Percentiles rank a stretch among this genome's conserved stretches.
phyloP scores from a whole-genome alignment of 2,113 vertebrate genomes.

The Anthoscopus minutus region DNA sequence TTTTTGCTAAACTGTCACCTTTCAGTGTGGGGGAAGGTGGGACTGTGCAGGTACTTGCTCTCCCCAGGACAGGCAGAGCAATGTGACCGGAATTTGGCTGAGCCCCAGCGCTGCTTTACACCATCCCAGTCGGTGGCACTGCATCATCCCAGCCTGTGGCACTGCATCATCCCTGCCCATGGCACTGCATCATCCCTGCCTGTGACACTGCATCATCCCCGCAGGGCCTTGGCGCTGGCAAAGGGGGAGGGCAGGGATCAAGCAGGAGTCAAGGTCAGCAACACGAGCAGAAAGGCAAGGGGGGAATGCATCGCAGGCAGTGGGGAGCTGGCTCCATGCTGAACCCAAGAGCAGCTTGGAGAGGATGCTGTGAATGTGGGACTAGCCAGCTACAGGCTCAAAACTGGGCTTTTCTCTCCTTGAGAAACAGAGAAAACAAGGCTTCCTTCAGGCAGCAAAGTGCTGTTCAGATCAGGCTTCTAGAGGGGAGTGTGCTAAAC shows the following conservation, averaged over 20 bases:
- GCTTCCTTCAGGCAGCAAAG: neutral
- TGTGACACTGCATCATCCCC: slow-evolving; percentile 12
- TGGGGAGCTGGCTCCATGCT: fast-evolving
- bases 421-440: neutral
- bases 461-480: neutral
- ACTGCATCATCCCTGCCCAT: neutral
- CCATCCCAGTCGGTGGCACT: slow-evolving; percentile 30
- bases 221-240: neutral
- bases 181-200: slow-evolving; percentile 12
- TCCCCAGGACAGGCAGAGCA: neutral
- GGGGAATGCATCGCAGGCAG: neutral
- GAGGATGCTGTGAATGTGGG: neutral
- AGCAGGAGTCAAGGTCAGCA: slow-evolving; percentile 13
- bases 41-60: neutral
- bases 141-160: neutral
- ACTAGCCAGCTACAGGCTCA: neutral
- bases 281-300: neutral
- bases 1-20: neutral
- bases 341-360: neutral
- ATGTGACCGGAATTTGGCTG: neutral
- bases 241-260: neutral
- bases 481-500: neutral
- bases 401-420: neutral
- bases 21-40: neutral
- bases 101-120: neutral